Percentiles rank a stretch among this genome's conserved stretches.
These are phyloP conservation scores for Limnephilus lunatus DNA, from an alignment of 2,888 invertebrate species.

Conservation along the genomic window DNA sequence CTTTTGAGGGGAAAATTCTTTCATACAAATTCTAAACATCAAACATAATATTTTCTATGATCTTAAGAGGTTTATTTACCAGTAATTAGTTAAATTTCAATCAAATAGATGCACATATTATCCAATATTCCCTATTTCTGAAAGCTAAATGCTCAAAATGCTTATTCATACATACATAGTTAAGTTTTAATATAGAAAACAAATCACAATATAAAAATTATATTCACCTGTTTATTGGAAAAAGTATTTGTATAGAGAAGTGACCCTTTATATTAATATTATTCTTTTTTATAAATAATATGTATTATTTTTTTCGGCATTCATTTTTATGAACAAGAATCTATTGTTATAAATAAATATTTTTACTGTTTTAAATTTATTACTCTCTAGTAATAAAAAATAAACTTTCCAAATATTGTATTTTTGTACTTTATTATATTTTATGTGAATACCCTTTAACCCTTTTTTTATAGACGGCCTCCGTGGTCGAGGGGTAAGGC, in stretches of 20 bases:
- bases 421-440: neutral
- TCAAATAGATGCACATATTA: neutral
- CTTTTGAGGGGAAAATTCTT: neutral
- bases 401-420: neutral
- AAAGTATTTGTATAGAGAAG: neutral
- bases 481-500: too few relatives aligned
- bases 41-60: neutral
- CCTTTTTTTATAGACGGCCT: too few relatives aligned
- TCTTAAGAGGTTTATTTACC: neutral
- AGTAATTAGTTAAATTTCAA: neutral
- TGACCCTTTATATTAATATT: neutral
- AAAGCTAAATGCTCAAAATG: neutral
- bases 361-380: neutral
- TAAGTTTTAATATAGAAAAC: neutral
- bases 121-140: neutral
- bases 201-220: neutral
- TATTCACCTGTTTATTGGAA: neutral
- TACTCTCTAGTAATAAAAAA: conserved; percentile 1
- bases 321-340: conserved; percentile 1
- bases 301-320: neutral
- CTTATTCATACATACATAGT: neutral
- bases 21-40: neutral
- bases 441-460: neutral
- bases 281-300: neutral
- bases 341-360: neutral